Evolutionary conservation across 1,140 invertebrate genomes (phyloP), one percentile per base, ranked within the genome.

Genomic region (Zaprionus vittiger): DNA sequence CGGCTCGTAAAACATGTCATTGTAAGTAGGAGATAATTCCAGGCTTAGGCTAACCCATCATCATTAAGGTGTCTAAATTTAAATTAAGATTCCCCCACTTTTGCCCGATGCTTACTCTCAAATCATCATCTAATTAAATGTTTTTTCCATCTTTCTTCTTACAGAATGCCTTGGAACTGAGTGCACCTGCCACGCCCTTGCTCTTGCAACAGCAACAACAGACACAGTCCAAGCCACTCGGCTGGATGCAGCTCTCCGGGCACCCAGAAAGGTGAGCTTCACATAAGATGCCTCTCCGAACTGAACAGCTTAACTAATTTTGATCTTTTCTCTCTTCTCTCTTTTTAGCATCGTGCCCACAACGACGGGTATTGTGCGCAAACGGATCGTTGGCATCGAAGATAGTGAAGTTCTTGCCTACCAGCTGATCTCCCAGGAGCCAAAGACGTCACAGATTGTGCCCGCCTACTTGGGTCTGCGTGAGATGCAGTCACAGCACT

Each of bases 201-300:
- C 93, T 98, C 31, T 92, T 98, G 56, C 87, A 92, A 65, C 91
- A 91, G 78, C 80, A 92, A 60, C 91, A 89, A 56, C 85, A 90
- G 55, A 84, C 73, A 15, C 91, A 96, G 70, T 93, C 93, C 3
- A 93, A 96, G 70, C 93, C 94, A 44, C 95, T 95, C 75, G 95
- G 95, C 37, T 99, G 98, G 98, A 96, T 99, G 92, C 98, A 99
- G 93, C 93, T 99, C 55, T 97, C 98, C 15, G 98, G 98, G 0
- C 98, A 99, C 93, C 96, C 96, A 65, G 97, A 98, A 76, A 93
- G 91, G 91, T 92, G 75, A 67, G 64, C 12, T 41, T 59, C 24
- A 6, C 34, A n/a, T 11, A 12, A 6, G n/a, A n/a, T 5, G 6
- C 37, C 1, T 7, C 11, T 6, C 7, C 2, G 22, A 17, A 7